Conservation (phyloP, 2,888 invertebrate genomes). For the Pomacea canaliculata region DNA sequence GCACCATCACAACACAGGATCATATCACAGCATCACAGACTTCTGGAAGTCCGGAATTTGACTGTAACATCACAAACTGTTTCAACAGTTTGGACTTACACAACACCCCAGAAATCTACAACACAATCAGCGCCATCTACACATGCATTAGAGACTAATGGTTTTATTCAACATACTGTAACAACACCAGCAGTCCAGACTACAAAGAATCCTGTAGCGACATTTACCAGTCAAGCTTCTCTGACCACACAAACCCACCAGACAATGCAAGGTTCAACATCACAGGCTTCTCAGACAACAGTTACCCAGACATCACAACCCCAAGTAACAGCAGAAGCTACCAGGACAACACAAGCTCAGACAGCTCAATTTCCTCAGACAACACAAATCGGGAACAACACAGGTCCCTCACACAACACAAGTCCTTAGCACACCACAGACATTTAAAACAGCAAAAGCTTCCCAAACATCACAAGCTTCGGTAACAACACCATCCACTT, state of each 20-base stretch:
- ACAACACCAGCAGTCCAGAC: slow-evolving; percentile 19
- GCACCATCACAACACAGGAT: neutral
- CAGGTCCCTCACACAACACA: slow-evolving; percentile 11
- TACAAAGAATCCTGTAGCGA: slow-evolving; percentile 12
- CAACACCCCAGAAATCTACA: neutral
- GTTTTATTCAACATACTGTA: slow-evolving; percentile 6
- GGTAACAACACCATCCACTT: neutral
- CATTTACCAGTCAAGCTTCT: slow-evolving; percentile 21
- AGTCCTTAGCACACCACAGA: slow-evolving; percentile 13
- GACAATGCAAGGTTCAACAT: slow-evolving; percentile 12
- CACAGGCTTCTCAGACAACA: neutral
- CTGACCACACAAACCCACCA: slow-evolving; percentile 16
- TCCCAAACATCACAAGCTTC: slow-evolving; percentile 18
- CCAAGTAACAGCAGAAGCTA: no score
- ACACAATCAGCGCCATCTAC: neutral
- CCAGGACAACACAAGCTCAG: slow-evolving; percentile 6
- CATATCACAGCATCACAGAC: neutral
- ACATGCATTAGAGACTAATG: slow-evolving; percentile 10
- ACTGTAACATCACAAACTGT: neutral
- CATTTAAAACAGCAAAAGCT: slow-evolving; percentile 1
- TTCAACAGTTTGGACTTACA: neutral
- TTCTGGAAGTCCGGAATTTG: neutral
- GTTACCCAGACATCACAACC: neutral
- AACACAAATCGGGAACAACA: slow-evolving; percentile 20
- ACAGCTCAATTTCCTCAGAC: slow-evolving; percentile 14